Base-by-base conservation (phyloP, 2,888 invertebrate genomes). In the Dryobotodes eremita region DNA sequence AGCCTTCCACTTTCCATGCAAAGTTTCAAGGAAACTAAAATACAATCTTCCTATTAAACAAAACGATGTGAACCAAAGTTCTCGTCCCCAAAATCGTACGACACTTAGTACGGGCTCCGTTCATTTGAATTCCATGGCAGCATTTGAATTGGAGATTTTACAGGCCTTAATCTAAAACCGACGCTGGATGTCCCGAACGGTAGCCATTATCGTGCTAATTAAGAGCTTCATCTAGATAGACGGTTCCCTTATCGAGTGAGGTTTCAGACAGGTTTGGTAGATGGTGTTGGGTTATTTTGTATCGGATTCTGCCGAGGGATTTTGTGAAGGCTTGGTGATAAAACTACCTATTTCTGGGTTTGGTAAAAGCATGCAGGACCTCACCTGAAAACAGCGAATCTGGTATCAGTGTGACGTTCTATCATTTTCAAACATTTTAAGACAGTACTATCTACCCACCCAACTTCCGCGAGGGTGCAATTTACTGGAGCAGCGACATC, bases 81-180 rank as follows among this genome's bases (percentile, higher is more conserved):
- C 46, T 46, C 46, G 46, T 46, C 46, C 46, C 46, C 46, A 46
- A 46, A 46, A 46, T 10, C 46, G 46, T 10, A 10, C 10, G 46
- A 46, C 46, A 46, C 0, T 64, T 86, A 77, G 95, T 95, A 94
- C 77, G 92, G 89, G 90, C 61, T 62, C 82, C 80, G 89, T 91
- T 93, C 93, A 95, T 95, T 95, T 94, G 92, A 93, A 96, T 95
- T 95, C 94, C 92, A 93, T 91, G 91, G 90, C 87, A 88, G 91
- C 90, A 96, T 96, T 96, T 96, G 95, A 96, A 96, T 96, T 95
- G 95, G 94, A 95, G 94, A 96, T 96, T 95, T 94, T 94, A 93
- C 94, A 94, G 94, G 93, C 93, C 94, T 94, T 96, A 96, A 96
- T 96, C 94, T 95, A 93, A 94, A 94, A 94, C 93, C 93, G 92